Percentiles rank a stretch among this genome's conserved stretches.
phyloP scores from a whole-genome alignment of 2,888 invertebrate species.

The Rhagonycha fulva region DNA sequence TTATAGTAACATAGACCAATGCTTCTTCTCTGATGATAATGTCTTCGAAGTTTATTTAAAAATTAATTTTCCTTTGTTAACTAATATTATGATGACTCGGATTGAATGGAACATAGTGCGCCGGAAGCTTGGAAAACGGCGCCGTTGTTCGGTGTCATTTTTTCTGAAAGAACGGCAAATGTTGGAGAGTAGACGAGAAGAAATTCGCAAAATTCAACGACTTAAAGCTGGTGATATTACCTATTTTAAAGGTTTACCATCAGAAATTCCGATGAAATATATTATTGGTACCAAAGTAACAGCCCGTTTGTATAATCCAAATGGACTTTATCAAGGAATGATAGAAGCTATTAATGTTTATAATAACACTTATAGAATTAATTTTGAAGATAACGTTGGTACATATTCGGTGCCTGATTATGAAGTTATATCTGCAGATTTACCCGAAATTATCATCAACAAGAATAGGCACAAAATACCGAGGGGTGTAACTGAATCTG shows the following conservation, averaged over 20 bases:
- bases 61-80: slow-evolving; percentile 92
- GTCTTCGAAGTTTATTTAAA: slow-evolving; percentile 93
- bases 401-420: slow-evolving; percentile 96
- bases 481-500: slow-evolving; percentile 65
- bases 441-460: slow-evolving; percentile 86
- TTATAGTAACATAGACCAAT: slow-evolving; percentile 96
- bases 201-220: slow-evolving; percentile 91
- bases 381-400: slow-evolving; percentile 91
- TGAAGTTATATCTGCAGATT: slow-evolving; percentile 92
- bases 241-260: slow-evolving; percentile 83
- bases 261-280: slow-evolving; percentile 91
- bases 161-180: slow-evolving; percentile 93
- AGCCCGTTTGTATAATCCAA: slow-evolving; percentile 86
- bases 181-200: slow-evolving; percentile 85
- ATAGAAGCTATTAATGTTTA: slow-evolving; percentile 96
- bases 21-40: slow-evolving; percentile 93
- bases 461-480: slow-evolving; percentile 79
- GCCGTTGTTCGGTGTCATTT: slow-evolving; percentile 92
- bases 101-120: slow-evolving; percentile 96
- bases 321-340: slow-evolving; percentile 86
- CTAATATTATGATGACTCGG: slow-evolving; percentile 79
- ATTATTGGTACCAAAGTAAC: slow-evolving; percentile 96
- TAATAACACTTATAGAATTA: slow-evolving; percentile 91
- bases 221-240: slow-evolving; percentile 81
- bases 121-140: slow-evolving; percentile 95